phyloP scores from a whole-genome alignment of 2,888 invertebrate genomes.

The Zele albiditarsus region DNA sequence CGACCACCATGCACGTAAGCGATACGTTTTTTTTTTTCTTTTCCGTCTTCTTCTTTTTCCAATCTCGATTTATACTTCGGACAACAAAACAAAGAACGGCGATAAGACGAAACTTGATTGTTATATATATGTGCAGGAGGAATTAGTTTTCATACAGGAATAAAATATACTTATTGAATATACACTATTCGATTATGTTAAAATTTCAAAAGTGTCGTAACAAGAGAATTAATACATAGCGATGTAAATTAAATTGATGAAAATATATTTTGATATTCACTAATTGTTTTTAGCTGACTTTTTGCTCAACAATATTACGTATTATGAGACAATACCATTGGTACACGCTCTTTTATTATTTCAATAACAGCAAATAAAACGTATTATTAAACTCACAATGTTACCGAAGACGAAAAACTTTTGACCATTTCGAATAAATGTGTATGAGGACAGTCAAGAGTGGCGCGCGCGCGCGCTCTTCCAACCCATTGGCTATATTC shows the following conservation, averaged over 20 bases:
- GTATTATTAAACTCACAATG: background rate
- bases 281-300: too few relatives aligned
- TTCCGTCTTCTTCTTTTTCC: background rate
- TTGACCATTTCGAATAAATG: conserved; percentile 40
- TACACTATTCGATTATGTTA: too few relatives aligned
- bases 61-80: background rate
- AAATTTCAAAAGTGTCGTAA: too few relatives aligned
- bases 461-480: conserved; percentile 11
- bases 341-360: too few relatives aligned
- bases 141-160: background rate
- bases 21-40: conserved; percentile 13
- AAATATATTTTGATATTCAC: too few relatives aligned
- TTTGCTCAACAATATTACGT: too few relatives aligned
- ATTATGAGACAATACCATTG: too few relatives aligned
- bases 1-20: background rate
- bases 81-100: conserved; percentile 12
- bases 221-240: too few relatives aligned
- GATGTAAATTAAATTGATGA: too few relatives aligned
- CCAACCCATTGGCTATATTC: conserved; percentile 5
- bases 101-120: background rate
- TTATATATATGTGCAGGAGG: background rate
- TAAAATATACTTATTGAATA: background rate
- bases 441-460: background rate
- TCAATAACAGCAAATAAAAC: too few relatives aligned
- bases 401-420: conserved; percentile 37